These are phyloP conservation scores for Synanceia verrucosa DNA, from an alignment of 2,797 vertebrate species.

Conservation along the genomic window DNA sequence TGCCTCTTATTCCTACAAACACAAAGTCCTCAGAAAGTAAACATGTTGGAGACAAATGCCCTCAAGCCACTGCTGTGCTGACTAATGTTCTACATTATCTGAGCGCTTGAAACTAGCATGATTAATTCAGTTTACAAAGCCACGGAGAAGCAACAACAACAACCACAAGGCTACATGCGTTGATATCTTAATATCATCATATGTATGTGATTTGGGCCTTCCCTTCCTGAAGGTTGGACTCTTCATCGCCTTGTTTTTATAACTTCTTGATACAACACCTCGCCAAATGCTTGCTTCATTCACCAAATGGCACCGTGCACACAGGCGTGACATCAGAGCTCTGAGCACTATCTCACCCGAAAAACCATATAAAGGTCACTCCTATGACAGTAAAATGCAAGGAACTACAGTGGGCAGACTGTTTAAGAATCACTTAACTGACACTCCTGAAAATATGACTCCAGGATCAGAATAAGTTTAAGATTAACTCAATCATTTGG, in stretches of 20 bases:
- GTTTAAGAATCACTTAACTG: background rate
- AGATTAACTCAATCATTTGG: background rate
- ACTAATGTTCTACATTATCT: background rate
- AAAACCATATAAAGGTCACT: background rate
- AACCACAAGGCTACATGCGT: background rate
- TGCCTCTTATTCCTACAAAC: slow-evolving; percentile 44
- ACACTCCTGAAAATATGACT: background rate
- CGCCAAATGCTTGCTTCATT: background rate
- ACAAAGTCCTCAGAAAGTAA: slow-evolving; percentile 40
- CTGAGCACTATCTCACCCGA: background rate
- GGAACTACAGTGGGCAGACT: background rate
- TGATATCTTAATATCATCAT: background rate
- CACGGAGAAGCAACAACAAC: background rate
- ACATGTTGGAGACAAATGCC: slow-evolving; percentile 28
- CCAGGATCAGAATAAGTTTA: background rate
- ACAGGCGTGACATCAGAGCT: background rate
- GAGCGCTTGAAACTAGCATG: background rate
- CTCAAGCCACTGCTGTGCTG: background rate
- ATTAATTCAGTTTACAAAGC: background rate
- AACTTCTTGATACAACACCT: background rate
- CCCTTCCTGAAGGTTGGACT: background rate
- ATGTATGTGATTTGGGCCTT: background rate
- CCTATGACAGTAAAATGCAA: background rate
- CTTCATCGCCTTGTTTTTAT: background rate
- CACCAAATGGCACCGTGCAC: slow-evolving; percentile 3